These are phyloP conservation scores for Protophormia terraenovae DNA, from an alignment of 2,888 invertebrate species.

Conservation along the genomic window DNA sequence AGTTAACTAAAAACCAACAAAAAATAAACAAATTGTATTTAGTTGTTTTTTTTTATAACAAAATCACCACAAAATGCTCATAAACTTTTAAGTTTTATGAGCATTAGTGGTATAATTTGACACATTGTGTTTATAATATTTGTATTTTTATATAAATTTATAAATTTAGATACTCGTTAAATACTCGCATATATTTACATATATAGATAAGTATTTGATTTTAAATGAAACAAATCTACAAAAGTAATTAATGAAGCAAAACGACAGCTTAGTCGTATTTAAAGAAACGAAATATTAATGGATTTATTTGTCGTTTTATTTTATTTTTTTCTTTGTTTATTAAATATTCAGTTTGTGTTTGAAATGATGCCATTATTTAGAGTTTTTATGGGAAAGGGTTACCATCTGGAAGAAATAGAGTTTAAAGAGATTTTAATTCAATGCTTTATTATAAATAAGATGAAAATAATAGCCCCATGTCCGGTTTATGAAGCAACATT, in stretches of 20 bases:
- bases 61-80: slow-evolving; percentile 55
- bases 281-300: slow-evolving; percentile 42
- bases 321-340: background rate
- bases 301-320: slow-evolving; percentile 37
- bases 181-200: background rate
- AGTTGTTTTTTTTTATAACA: slow-evolving; percentile 33
- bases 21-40: slow-evolving; percentile 30
- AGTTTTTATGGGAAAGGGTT: slow-evolving; percentile 13
- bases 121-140: slow-evolving; percentile 46
- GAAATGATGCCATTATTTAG: slow-evolving; percentile 33
- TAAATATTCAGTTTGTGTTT: slow-evolving; percentile 31
- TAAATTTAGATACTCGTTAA: background rate
- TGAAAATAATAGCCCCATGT: too few species aligned
- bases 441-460: too few species aligned
- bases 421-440: too few species aligned
- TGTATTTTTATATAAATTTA: slow-evolving; percentile 17
- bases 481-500: too few species aligned
- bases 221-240: slow-evolving; percentile 27
- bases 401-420: background rate
- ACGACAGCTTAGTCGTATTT: slow-evolving; percentile 35
- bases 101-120: slow-evolving; percentile 58
- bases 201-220: background rate
- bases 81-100: slow-evolving; percentile 61
- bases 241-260: slow-evolving; percentile 58
- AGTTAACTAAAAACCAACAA: background rate